Base-by-base conservation (phyloP, 1,140 invertebrate species). In the Coelopa frigida region DNA sequence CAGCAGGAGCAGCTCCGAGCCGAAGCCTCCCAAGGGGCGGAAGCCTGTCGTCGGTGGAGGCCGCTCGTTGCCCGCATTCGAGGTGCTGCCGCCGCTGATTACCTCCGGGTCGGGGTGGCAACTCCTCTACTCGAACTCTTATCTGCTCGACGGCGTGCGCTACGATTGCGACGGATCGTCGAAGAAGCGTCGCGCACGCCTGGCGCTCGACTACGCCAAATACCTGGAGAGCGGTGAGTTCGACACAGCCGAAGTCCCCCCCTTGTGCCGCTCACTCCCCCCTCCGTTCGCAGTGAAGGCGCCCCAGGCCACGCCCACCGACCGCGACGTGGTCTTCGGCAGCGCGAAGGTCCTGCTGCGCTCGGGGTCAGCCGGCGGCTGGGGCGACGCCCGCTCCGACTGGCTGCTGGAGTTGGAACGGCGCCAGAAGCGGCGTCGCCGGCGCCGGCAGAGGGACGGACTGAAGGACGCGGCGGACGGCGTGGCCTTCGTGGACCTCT, bases 271-370 rank as follows among this genome's bases (percentile, higher is more conserved):
- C n/a, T n/a, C n/a, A n/a, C n/a, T n/a, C 12, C 10, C 11, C 15
- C 10, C 7, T 27, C 22, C 15, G 23, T 18, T 27, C 29, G 12
- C 14, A 49, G 47, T 35, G 10, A 20, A 38, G 10, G n/a, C n/a
- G n/a, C 20, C 23, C 3, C n/a, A 37, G 11, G 5, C 23, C 17
- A 49, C 35, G n/a, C 45, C 46, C 12, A 31, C 45, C 3, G 49
- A 48, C 31, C 15, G 18, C 38, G 41, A 48, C 29, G 26, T 51
- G 12, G 31, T 51, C 44, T 51, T 51, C 41, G 46, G 50, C 22
- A 42, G 33, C 24, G 35, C 50, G 23, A 14, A 22, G 5, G 23
- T 35, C 10, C 3, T 44, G 15, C 27, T 40, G 6, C n/a, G 26
- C 23, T 5, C 36, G 17, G n/a, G n/a, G n/a, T n/a, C n/a, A 51